Percentiles rank a stretch among this genome's conserved stretches.
Evolutionary conservation across 2,113 vertebrate species (phyloP).

Genomic region (Nothoprocta perdicaria): DNA sequence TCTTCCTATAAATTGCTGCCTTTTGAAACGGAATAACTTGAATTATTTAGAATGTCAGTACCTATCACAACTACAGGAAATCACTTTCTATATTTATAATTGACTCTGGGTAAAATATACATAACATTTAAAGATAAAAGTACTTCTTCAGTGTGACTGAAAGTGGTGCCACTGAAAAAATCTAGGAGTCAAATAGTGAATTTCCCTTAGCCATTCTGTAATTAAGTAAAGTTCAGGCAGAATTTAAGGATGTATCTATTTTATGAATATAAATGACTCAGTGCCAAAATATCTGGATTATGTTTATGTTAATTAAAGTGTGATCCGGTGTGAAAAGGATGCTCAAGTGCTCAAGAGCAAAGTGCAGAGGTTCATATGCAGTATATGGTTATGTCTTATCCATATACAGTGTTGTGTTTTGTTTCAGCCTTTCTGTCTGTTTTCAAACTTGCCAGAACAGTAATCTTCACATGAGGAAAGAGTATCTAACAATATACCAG

Average conservation of each 20-base stretch:
- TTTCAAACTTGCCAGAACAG: not conserved
- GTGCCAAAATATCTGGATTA: not conserved
- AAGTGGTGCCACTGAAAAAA: not conserved
- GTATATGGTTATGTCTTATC: accelerated
- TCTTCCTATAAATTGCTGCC: not conserved
- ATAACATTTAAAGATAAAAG: not conserved
- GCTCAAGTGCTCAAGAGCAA: not conserved
- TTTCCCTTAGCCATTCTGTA: not conserved
- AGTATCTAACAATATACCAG: not conserved
- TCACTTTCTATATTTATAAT: not conserved
- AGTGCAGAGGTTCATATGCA: not conserved
- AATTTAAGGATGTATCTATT: not conserved
- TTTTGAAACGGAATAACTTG: not conserved
- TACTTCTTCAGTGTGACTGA: not conserved
- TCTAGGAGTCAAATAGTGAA: not conserved
- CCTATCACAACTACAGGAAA: not conserved
- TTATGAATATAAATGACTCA: not conserved
- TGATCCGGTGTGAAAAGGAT: not conserved
- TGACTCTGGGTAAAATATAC: not conserved
- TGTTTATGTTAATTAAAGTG: not conserved
- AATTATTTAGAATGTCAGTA: not conserved
- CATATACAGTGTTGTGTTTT: not conserved
- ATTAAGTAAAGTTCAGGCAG: not conserved
- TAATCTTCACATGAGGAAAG: not conserved
- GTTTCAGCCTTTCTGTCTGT: not conserved